Conservation (phyloP, 1,140 invertebrate genomes). For the Camponotus floridanus region DNA sequence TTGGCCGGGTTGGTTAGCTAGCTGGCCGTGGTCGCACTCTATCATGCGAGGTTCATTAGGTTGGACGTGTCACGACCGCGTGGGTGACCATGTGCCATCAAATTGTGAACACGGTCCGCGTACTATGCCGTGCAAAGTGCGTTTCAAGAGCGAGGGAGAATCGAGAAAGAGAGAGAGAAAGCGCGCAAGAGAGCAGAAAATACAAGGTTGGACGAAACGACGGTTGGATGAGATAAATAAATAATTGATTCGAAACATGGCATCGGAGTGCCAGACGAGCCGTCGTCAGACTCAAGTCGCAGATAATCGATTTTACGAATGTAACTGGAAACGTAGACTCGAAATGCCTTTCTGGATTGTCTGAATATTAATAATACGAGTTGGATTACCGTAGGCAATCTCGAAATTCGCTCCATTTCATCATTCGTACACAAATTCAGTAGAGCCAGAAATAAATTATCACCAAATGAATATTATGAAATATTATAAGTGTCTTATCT, state of each 20-base stretch:
- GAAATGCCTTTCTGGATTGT: background rate
- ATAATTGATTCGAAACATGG: constrained; percentile 52
- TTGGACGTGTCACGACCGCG: constrained; percentile 75
- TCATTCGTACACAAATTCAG: background rate
- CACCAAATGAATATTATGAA: too few species aligned
- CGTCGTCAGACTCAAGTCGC: background rate
- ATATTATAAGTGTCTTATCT: background rate
- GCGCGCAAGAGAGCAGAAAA: constrained; percentile 15
- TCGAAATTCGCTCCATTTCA: background rate
- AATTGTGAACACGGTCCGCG: constrained; percentile 71
- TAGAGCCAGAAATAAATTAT: background rate
- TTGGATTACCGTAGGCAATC: constrained; percentile 5
- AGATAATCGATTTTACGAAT: constrained; percentile 56
- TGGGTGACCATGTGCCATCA: constrained; percentile 75
- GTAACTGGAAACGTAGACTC: constrained; percentile 21
- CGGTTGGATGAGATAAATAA: constrained; percentile 62
- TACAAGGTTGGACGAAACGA: background rate
- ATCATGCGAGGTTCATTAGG: constrained; percentile 81
- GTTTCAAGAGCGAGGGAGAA: constrained; percentile 48
- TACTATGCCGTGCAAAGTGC: constrained; percentile 56
- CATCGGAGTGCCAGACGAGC: background rate
- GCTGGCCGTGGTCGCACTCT: constrained; percentile 71
- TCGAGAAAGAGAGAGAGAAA: constrained; percentile 16
- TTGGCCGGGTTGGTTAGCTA: constrained; percentile 66
- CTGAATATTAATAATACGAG: constrained; percentile 31